A percentile compares a stretch with the other conserved stretches of the same genome.
Evolutionary conservation across 2,888 invertebrate genomes (phyloP).

Genomic region (Calameuta pallipes): DNA sequence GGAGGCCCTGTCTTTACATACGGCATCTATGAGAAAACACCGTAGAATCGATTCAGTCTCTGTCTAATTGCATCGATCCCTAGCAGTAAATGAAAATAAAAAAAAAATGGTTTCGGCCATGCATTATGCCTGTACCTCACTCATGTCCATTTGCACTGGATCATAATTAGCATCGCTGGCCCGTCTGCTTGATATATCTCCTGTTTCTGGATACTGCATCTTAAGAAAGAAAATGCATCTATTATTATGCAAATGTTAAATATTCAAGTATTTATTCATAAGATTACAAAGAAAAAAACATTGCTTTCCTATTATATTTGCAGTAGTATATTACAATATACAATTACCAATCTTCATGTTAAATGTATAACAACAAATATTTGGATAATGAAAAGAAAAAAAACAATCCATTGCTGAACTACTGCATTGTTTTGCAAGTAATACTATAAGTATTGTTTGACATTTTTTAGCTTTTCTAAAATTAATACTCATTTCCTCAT

Average conservation of each 20-base stretch:
- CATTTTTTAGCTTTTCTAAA: not conserved
- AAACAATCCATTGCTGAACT: not conserved
- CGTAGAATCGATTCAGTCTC: conserved; percentile 39
- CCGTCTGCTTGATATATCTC: conserved; percentile 55
- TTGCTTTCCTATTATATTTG: conserved; percentile 3
- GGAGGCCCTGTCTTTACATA: conserved; percentile 33
- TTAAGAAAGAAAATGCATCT: conserved; percentile 30
- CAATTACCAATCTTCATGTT: not conserved
- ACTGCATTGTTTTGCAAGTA: not conserved
- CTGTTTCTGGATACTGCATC: conserved; percentile 43
- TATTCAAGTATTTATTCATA: not conserved
- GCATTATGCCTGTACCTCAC: conserved; percentile 71
- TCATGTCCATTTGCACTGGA: conserved; percentile 83
- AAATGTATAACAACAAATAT: conserved; percentile 7
- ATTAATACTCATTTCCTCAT: not conserved
- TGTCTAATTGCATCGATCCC: conserved; percentile 27
- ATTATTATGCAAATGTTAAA: not conserved
- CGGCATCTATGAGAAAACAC: conserved; percentile 28
- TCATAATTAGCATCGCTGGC: conserved; percentile 79
- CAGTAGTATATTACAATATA: not conserved
- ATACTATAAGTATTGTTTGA: not conserved
- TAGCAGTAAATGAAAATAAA: not conserved
- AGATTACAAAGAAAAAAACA: conserved; percentile 16
- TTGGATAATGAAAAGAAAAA: not conserved
- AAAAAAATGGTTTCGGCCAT: conserved; percentile 17